Evolutionary conservation across 2,888 invertebrate genomes (phyloP).

Genomic region (Cephalotes varians): DNA sequence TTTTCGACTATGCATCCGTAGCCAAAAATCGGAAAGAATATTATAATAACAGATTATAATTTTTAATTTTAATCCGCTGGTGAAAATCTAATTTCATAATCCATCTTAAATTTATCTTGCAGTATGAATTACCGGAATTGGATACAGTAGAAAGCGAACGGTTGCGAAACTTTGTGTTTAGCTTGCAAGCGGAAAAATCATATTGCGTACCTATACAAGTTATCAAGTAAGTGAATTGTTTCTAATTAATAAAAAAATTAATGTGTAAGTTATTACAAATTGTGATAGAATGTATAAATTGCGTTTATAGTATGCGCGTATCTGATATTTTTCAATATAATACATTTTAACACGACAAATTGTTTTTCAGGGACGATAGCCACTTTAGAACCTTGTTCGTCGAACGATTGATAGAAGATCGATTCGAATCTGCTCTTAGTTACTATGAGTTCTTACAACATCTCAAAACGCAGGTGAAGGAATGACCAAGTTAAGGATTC

Average conservation of each 20-base stretch:
- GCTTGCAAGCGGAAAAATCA: constrained; percentile 95
- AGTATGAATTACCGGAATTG: constrained; percentile 92
- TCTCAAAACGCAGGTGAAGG: constrained; percentile 95
- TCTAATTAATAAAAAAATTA: not conserved
- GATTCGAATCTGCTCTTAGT: constrained; percentile 96
- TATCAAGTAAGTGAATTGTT: constrained; percentile 89
- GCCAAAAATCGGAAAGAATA: not conserved
- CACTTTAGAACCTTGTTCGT: constrained; percentile 93
- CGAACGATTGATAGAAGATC: constrained; percentile 96
- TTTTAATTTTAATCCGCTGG: not conserved
- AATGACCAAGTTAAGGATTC: constrained; percentile 77
- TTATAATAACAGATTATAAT: not conserved
- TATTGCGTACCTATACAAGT: constrained; percentile 92
- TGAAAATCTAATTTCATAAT: not conserved
- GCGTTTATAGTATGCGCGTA: not conserved
- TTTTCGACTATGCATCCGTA: not conserved
- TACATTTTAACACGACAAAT: not conserved
- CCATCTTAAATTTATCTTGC: constrained; percentile 69
- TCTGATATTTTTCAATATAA: not conserved
- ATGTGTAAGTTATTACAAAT: not conserved
- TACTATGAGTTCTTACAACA: constrained; percentile 99
- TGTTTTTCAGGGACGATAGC: constrained; percentile 94
- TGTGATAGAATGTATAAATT: not conserved
- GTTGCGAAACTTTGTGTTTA: constrained; percentile 92
- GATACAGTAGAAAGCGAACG: constrained; percentile 91